phyloP scores from a whole-genome alignment of 2,113 vertebrate genomes.

The Notothenia rossii region DNA sequence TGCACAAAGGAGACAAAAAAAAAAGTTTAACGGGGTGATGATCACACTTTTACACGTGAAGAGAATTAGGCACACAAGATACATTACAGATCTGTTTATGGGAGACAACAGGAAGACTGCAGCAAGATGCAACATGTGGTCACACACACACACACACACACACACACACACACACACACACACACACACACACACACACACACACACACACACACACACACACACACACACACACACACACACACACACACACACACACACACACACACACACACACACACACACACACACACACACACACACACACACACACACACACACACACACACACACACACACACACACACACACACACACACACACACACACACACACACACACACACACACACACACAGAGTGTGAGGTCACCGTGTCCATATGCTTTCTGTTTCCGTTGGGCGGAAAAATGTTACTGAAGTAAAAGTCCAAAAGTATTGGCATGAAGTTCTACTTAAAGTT shows the following conservation, averaged over 20 bases:
- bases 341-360: conserved; percentile 8
- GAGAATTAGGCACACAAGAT: conserved; percentile 25
- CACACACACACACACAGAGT: no score
- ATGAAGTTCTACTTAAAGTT: no score
- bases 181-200: no score
- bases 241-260: no score
- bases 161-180: no score
- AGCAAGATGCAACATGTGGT: conserved; percentile 68
- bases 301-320: no score
- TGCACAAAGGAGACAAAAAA: conserved; percentile 36
- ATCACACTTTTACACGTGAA: conserved; percentile 16
- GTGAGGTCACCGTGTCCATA: conserved; percentile 52
- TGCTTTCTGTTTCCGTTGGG: conserved; percentile 58
- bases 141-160: not conserved
- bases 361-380: conserved; percentile 65
- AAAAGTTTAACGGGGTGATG: conserved; percentile 22
- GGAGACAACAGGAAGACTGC: conserved; percentile 56
- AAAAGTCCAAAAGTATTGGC: no score
- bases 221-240: no score
- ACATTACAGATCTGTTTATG: conserved; percentile 41
- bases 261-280: no score
- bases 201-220: no score
- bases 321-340: no score
- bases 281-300: no score
- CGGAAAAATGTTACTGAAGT: not conserved